Evolutionary conservation across 2,797 vertebrate genomes (phyloP).

Genomic region (Peromyscus nudipes): DNA sequence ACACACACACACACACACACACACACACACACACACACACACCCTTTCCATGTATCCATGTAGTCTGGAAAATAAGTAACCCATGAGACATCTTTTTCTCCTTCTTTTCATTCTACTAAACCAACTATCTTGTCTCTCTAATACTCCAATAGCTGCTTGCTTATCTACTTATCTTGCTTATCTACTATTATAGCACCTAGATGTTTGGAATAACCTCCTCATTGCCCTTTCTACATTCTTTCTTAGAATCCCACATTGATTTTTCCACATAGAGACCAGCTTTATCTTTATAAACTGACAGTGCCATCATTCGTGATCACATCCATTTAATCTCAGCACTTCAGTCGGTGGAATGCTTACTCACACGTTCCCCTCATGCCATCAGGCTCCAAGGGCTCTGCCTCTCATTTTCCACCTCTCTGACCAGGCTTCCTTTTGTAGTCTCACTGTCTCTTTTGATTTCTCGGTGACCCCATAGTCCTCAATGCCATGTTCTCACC

Average conservation of each 20-base stretch:
- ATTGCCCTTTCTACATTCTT: not conserved
- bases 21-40: no score
- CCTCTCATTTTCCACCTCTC: not conserved
- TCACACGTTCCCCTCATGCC: no score
- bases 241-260: not conserved
- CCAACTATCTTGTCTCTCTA: not conserved
- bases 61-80: not conserved
- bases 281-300: not conserved
- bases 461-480: not conserved
- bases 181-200: not conserved
- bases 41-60: not conserved
- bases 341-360: not conserved
- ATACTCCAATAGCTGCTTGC: not conserved
- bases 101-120: not conserved
- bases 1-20: no score
- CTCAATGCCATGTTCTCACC: not conserved
- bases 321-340: not conserved
- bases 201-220: not conserved
- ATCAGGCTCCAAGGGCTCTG: not conserved
- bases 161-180: not conserved
- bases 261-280: not conserved
- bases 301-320: not conserved
- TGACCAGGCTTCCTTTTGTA: not conserved
- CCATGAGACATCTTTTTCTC: not conserved
- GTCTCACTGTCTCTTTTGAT: not conserved